Conservation (phyloP, 2,113 vertebrate species). For the Chroicocephalus ridibundus region DNA sequence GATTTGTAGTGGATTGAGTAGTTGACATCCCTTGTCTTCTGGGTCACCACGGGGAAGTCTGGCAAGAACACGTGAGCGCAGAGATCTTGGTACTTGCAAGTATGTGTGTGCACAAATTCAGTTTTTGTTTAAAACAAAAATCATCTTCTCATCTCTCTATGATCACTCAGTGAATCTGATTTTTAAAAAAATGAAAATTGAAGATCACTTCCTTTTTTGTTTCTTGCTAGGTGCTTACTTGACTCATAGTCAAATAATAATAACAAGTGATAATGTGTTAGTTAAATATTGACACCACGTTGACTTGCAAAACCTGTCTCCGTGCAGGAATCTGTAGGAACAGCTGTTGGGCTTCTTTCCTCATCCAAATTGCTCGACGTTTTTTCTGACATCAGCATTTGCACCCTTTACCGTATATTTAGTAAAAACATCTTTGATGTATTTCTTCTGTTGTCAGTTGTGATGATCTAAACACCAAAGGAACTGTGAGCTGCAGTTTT, state of each 20-base stretch:
- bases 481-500: background rate
- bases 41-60: background rate
- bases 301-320: conserved; percentile 20
- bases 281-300: conserved; percentile 4
- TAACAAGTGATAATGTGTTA: conserved; percentile 27
- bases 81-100: background rate
- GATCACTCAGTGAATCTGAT: background rate
- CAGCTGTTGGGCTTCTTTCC: background rate
- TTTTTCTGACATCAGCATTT: background rate
- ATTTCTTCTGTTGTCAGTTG: background rate
- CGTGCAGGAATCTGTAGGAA: background rate
- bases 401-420: background rate
- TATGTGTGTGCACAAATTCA: background rate
- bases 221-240: background rate
- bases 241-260: background rate
- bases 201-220: background rate
- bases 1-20: background rate
- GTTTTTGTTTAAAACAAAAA: background rate
- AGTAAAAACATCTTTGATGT: background rate
- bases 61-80: background rate
- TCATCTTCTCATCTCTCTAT: background rate
- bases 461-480: background rate
- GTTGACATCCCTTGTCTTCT: background rate
- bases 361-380: background rate
- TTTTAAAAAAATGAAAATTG: background rate